phyloP scores from a whole-genome alignment of 2,888 invertebrate species.

The Drosophila tripunctata region DNA sequence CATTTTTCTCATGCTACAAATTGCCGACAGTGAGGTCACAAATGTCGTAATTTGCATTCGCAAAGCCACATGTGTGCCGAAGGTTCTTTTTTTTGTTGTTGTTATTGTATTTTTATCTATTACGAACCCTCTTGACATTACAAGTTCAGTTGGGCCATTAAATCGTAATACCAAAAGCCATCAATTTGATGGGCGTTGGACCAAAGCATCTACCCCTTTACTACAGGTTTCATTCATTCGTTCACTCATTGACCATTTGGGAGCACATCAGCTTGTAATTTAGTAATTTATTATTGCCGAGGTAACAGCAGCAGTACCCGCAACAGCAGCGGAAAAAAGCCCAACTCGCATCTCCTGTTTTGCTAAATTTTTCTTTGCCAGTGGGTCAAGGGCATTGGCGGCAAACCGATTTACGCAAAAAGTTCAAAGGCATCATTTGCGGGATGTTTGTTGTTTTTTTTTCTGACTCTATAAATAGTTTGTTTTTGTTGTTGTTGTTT shows the following conservation, averaged over 20 bases:
- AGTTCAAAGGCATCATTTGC: slow-evolving; percentile 65
- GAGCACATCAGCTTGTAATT: slow-evolving; percentile 64
- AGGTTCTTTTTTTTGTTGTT: slow-evolving; percentile 57
- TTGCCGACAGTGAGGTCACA: slow-evolving; percentile 63
- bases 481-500: slow-evolving; percentile 25
- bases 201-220: slow-evolving; percentile 3
- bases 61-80: slow-evolving; percentile 17
- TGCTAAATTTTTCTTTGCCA: slow-evolving; percentile 50
- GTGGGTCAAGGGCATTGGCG: slow-evolving; percentile 72
- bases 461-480: slow-evolving; percentile 10
- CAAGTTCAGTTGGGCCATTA: slow-evolving; percentile 68
- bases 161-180: slow-evolving; percentile 56
- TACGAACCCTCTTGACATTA: slow-evolving; percentile 31
- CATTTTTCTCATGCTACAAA: slow-evolving; percentile 72
- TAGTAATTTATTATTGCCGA: slow-evolving; percentile 56
- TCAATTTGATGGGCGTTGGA: slow-evolving; percentile 56
- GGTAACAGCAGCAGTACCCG: slow-evolving; percentile 10
- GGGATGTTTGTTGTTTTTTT: slow-evolving; percentile 28
- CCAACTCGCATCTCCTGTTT: slow-evolving; percentile 30
- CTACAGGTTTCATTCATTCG: slow-evolving; percentile 43
- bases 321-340: slow-evolving; percentile 15
- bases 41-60: slow-evolving; percentile 65
- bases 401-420: slow-evolving; percentile 53
- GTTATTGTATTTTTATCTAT: background rate
- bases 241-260: slow-evolving; percentile 61